Base-by-base conservation (phyloP, 2,888 invertebrate genomes). In the Epinotia ramella region DNA sequence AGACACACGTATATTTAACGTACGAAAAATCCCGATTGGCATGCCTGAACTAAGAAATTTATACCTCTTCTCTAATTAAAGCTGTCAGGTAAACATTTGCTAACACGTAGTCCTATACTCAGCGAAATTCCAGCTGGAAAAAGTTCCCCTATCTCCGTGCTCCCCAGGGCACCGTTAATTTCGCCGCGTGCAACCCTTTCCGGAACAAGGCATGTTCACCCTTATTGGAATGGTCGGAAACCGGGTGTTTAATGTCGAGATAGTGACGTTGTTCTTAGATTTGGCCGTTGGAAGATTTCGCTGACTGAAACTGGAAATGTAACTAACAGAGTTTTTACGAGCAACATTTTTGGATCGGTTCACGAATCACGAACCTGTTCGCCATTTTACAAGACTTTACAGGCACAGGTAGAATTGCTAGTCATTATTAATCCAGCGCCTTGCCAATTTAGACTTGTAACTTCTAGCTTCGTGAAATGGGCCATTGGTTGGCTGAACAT, bases 81-180 rank as follows among this genome's bases (percentile, higher is more conserved):
- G 9, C 28, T n/a, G 28, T 1, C 60, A 60, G 24, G 69, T 60
- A 70, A 70, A 70, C 60, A 70, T 62, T 62, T 33, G 63, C 68
- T 70, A 74, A 74, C 64, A 57, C 49, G 60, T n/a, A 60, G 69
- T 40, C 57, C 68, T 57, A 59, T 68, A 7, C 24, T 40, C 66
- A 49, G 53, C 18, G 0, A 70, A 70, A 71, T 71, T 60, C 18
- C 71, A 44, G 62, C 4, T 28, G 24, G 75, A 18, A 71, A 75
- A 66, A 44, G 18, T 60, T 28, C 70, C 66, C 53, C 44, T 62
- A 44, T 56, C 75, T 49, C 20, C 65, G 24, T 40, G 40, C 65
- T 75, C 75, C 44, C 75, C 20, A 18, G 66, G 71, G 75, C n/a
- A 40, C 66, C 75, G 60, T 75, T 75, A 66, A 75, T 75, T 75